A percentile compares a stretch with the other conserved stretches of the same genome.
These are phyloP conservation scores for Pomacea maculata DNA, from an alignment of 1,140 invertebrate genomes.

Conservation along the genomic window DNA sequence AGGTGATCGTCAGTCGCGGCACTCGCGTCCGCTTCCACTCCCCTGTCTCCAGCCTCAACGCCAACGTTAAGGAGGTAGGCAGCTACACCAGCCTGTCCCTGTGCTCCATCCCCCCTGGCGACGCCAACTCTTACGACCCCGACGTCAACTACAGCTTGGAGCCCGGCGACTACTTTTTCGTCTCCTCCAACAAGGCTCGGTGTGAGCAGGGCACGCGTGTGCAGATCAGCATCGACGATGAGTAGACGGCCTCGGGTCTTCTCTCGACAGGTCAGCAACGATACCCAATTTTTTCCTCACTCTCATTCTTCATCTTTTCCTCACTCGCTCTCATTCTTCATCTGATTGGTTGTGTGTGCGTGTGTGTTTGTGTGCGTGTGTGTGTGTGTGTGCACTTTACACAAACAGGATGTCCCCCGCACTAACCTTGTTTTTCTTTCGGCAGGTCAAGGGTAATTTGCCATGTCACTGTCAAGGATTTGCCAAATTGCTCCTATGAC, in stretches of 20 bases:
- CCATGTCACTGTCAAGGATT: too few species aligned
- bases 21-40: slow-evolving; percentile 16
- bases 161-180: slow-evolving; percentile 21
- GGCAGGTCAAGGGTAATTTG: too few species aligned
- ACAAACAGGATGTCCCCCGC: neutral
- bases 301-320: neutral
- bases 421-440: neutral
- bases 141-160: slow-evolving; percentile 1
- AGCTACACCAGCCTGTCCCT: slow-evolving; percentile 5
- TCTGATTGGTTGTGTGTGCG: neutral
- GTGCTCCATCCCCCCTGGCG: neutral
- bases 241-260: neutral
- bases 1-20: slow-evolving; percentile 18
- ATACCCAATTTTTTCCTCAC: neutral
- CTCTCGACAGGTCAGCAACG: neutral
- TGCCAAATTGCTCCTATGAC: too few species aligned
- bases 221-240: slow-evolving; percentile 19
- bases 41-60: neutral
- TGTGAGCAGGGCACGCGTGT: slow-evolving; percentile 7
- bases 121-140: too few species aligned
- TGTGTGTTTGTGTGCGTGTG: neutral
- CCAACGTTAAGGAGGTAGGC: neutral
- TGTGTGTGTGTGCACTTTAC: neutral
- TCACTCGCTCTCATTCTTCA: neutral
- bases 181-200: neutral